Conservation (phyloP, 1,140 invertebrate genomes). For the Neodiprion fabricii region DNA sequence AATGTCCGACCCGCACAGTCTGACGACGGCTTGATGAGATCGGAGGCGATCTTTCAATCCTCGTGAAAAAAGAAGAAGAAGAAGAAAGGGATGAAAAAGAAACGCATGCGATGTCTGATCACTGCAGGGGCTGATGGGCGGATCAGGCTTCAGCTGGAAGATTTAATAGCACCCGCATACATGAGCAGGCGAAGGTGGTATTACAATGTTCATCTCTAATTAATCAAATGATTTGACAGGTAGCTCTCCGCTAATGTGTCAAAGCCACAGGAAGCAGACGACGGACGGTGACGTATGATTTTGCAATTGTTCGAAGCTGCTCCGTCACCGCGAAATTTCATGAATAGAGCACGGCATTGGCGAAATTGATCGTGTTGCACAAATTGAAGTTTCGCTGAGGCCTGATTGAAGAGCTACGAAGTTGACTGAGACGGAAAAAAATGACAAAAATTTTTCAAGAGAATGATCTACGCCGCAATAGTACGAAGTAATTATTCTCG, state of each 20-base stretch:
- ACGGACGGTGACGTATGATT: not conserved
- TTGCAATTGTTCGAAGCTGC: not conserved
- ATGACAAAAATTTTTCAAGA: no score
- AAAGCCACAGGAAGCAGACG: not conserved
- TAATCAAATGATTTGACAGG: slow-evolving; percentile 1
- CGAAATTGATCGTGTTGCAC: not conserved
- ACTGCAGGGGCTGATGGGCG: slow-evolving; percentile 1
- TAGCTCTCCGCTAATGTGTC: not conserved
- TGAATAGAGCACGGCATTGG: no score
- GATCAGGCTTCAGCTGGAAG: slow-evolving; percentile 21
- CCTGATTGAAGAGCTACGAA: no score
- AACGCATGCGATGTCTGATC: not conserved
- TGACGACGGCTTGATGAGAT: slow-evolving; percentile 35
- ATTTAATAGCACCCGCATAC: not conserved
- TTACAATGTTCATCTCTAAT: not conserved
- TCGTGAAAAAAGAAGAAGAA: not conserved
- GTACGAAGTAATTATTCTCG: no score
- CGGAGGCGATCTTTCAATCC: slow-evolving; percentile 40
- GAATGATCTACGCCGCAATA: no score
- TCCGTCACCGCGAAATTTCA: no score
- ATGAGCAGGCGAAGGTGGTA: not conserved
- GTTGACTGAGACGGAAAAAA: no score
- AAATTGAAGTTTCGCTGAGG: not conserved
- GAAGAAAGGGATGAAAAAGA: not conserved
- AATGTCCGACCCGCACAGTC: not conserved